phyloP scores from a whole-genome alignment of 2,888 invertebrate genomes.

The Drosophila ezoana region DNA sequence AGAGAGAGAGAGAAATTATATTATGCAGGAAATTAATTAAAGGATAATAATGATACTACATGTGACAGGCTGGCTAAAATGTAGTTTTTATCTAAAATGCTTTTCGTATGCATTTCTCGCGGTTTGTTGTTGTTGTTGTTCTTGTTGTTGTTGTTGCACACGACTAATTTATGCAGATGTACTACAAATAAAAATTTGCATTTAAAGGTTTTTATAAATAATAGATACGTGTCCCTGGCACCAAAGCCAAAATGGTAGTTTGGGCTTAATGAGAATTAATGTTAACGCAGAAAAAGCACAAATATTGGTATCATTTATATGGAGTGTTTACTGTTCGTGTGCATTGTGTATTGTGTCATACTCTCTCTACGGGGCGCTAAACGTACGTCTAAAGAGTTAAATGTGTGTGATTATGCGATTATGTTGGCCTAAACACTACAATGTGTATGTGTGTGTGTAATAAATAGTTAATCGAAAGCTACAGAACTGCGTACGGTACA shows the following conservation, averaged over 20 bases:
- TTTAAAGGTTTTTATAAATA: constrained; percentile 71
- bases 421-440: constrained; percentile 50
- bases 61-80: constrained; percentile 51
- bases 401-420: constrained; percentile 40
- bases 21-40: constrained; percentile 76
- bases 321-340: constrained; percentile 15
- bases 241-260: constrained; percentile 36
- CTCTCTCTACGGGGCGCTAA: constrained; percentile 48
- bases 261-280: constrained; percentile 49
- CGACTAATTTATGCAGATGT: constrained; percentile 69
- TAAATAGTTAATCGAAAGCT: constrained; percentile 1
- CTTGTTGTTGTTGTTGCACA: constrained; percentile 15
- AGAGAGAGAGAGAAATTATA: constrained; percentile 45
- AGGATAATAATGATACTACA: constrained; percentile 65
- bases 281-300: constrained; percentile 5
- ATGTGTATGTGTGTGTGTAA: constrained; percentile 25
- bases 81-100: constrained; percentile 70
- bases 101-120: constrained; percentile 41
- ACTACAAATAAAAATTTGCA: constrained; percentile 75
- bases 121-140: not conserved
- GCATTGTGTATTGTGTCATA: constrained; percentile 46
- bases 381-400: constrained; percentile 16
- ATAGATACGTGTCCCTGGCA: constrained; percentile 57
- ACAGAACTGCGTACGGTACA: constrained; percentile 42
- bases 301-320: constrained; percentile 3